Evolutionary conservation across 1,140 invertebrate species (phyloP).

Genomic region (Drosophila pachea): DNA sequence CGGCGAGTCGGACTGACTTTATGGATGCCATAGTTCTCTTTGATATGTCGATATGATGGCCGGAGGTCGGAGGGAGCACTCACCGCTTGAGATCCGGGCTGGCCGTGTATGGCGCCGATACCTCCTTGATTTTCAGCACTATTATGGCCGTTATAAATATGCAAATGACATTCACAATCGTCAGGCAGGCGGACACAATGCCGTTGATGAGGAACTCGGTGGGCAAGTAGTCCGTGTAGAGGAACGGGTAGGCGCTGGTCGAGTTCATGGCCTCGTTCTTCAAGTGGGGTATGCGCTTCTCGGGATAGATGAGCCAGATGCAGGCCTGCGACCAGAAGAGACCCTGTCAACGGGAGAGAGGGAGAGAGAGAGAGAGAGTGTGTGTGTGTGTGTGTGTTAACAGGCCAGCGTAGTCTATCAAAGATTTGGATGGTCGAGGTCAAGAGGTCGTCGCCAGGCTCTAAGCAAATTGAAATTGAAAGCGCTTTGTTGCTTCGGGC

Average conservation of each 20-base stretch:
- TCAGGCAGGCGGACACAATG: conserved; percentile 88
- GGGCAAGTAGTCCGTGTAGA: conserved; percentile 86
- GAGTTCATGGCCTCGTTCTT: conserved; percentile 83
- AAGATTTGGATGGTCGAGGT: conserved; percentile 46
- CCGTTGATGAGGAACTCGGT: conserved; percentile 89
- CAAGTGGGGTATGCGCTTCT: conserved; percentile 84
- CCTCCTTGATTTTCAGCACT: conserved; percentile 92
- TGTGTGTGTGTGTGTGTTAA: not conserved
- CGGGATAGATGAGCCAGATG: conserved; percentile 85
- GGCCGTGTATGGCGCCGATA: conserved; percentile 88
- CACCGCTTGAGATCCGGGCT: conserved; percentile 85
- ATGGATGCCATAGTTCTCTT: not conserved
- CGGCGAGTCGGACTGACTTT: conserved; percentile 28
- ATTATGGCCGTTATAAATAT: conserved; percentile 91
- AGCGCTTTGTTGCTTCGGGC: conserved; percentile 40
- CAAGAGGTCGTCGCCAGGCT: conserved; percentile 64
- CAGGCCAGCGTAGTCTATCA: not conserved
- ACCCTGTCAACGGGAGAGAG: conserved; percentile 80
- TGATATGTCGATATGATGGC: not conserved
- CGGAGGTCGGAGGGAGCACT: conserved; percentile 29
- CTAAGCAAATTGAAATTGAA: conserved; percentile 52
- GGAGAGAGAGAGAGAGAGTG: not conserved
- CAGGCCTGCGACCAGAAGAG: conserved; percentile 87
- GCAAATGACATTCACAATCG: conserved; percentile 90
- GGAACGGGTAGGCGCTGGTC: conserved; percentile 82